Percentiles rank a stretch among this genome's conserved stretches.
Evolutionary conservation across 2,797 vertebrate species (phyloP).

Genomic region (Myotis daubentonii): DNA sequence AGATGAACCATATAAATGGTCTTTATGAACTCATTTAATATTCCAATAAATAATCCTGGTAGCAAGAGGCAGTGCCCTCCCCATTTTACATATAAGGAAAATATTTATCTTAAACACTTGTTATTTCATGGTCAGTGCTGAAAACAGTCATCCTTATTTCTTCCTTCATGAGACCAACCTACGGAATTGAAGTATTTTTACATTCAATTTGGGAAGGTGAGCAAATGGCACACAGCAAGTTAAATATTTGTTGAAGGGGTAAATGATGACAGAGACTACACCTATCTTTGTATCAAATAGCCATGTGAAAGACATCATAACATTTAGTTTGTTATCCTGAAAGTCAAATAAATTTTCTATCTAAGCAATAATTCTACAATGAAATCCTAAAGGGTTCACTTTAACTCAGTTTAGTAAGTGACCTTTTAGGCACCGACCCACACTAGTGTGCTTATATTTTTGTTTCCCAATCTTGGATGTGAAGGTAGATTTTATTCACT

Average conservation of each 20-base stretch:
- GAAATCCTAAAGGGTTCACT: not conserved
- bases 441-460: not conserved
- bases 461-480: not conserved
- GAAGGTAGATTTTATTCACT: not conserved
- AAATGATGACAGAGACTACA: not conserved
- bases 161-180: not conserved
- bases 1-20: not conserved
- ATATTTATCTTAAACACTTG: conserved; percentile 10
- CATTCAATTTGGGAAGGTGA: not conserved
- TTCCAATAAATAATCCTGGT: conserved; percentile 6
- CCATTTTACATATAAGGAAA: not conserved
- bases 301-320: not conserved
- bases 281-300: not conserved
- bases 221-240: not conserved
- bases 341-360: not conserved
- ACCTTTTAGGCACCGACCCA: not conserved
- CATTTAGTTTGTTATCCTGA: not conserved
- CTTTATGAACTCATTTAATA: conserved; percentile 35
- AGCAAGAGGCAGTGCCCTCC: not conserved
- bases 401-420: not conserved
- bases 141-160: not conserved
- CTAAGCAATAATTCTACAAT: not conserved
- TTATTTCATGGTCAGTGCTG: conserved; percentile 10
- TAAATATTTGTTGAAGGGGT: not conserved
- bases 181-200: not conserved